A percentile compares a stretch with the other conserved stretches of the same genome.
These are phyloP conservation scores for Phrynocephalus guinanensis DNA, from an alignment of 2,797 vertebrate species.

Conservation along the genomic window DNA sequence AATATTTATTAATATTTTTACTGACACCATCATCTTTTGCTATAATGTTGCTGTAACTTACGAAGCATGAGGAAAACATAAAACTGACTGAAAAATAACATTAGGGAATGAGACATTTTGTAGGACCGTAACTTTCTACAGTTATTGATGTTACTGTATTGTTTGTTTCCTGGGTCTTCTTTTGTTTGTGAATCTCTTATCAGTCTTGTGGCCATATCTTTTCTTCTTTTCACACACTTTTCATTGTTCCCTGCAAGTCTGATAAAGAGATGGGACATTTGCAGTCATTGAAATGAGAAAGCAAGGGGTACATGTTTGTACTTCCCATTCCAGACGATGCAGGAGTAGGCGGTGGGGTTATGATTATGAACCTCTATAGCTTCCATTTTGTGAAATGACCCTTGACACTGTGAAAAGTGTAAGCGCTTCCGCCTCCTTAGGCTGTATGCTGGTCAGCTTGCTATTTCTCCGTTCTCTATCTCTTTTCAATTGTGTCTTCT, in stretches of 20 bases:
- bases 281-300: not conserved
- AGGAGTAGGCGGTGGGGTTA: not conserved
- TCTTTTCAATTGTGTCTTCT: not conserved
- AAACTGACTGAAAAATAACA: slow-evolving; percentile 7
- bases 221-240: not conserved
- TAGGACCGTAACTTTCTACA: not conserved
- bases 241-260: not conserved
- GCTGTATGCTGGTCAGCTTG: not conserved
- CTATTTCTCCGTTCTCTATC: not conserved
- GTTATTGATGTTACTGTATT: not conserved
- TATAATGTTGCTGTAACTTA: not conserved
- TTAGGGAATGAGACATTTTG: not conserved
- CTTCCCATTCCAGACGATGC: not conserved
- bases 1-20: not conserved
- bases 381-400: not conserved
- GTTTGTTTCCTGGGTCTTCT: not conserved
- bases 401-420: not conserved
- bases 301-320: not conserved
- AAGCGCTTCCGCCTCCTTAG: not conserved
- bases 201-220: not conserved
- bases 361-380: not conserved
- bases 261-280: not conserved
- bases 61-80: not conserved
- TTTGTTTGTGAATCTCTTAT: not conserved
- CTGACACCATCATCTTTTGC: slow-evolving; percentile 14